A percentile compares a stretch with the other conserved stretches of the same genome.
These are phyloP conservation scores for pig (Sus scrofa) DNA, from an alignment of 2,113 vertebrate genomes.

Conservation along the genomic window T2T-Sscrofa CM000814.6:92961501-92962000, in stretches of 20 bases:
- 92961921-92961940: too few species aligned
- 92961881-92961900: too few species aligned
- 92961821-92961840: conserved; percentile 48
- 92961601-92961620: neutral
- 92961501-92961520: neutral
- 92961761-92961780: neutral
- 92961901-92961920: neutral
- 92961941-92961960: too few species aligned
- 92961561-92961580: neutral
- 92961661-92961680: neutral
- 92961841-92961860: conserved; percentile 39
- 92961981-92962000: too few species aligned
- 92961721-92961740: neutral
- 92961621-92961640: neutral
- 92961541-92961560: neutral
- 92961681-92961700: neutral
- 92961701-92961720: neutral
- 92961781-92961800: conserved; percentile 56
- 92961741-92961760: conserved; percentile 7
- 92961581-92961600: neutral
- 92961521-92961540: neutral
- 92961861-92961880: too few species aligned
- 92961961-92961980: too few species aligned
- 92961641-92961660: neutral
- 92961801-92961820: conserved; percentile 38